A percentile compares a stretch with the other conserved stretches of the same genome.
These are phyloP conservation scores for Ischnura elegans DNA, from an alignment of 2,888 invertebrate species.

Conservation along the genomic window DNA sequence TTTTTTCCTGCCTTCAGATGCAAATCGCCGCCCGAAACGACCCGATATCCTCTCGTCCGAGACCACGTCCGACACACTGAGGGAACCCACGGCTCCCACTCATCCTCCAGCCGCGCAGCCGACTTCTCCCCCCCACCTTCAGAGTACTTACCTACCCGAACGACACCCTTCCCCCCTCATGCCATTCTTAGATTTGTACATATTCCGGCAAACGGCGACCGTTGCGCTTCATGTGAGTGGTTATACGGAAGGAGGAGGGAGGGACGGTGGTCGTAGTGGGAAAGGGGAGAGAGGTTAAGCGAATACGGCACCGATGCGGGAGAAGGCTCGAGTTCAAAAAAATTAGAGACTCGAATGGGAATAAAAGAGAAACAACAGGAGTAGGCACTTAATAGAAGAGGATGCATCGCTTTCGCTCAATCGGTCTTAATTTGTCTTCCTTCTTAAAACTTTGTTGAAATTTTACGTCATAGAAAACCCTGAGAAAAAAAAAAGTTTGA, in stretches of 20 bases:
- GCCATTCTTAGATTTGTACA: constrained; percentile 54
- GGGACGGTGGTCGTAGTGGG: neutral
- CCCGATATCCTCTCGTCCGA: neutral
- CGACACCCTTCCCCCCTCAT: neutral
- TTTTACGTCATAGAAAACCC: too few species aligned
- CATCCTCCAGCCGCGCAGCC: neutral
- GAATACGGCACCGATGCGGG: neutral
- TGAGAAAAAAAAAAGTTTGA: too few species aligned
- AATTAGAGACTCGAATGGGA: neutral
- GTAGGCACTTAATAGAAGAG: too few species aligned
- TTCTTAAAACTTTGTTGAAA: too few species aligned
- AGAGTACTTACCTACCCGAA: neutral
- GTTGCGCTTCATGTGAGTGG: constrained; percentile 11
- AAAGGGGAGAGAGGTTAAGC: neutral
- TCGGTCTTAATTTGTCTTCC: too few species aligned
- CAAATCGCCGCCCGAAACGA: neutral
- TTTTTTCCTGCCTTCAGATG: neutral
- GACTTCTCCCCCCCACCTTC: neutral
- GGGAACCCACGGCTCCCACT: neutral
- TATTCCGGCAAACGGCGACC: constrained; percentile 40
- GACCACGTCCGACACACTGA: neutral
- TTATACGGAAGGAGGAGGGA: neutral
- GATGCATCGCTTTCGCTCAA: too few species aligned
- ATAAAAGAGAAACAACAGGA: neutral
- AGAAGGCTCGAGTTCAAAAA: neutral